phyloP scores from a whole-genome alignment of 2,113 vertebrate species.

The Gymnocephalus cernua region DNA sequence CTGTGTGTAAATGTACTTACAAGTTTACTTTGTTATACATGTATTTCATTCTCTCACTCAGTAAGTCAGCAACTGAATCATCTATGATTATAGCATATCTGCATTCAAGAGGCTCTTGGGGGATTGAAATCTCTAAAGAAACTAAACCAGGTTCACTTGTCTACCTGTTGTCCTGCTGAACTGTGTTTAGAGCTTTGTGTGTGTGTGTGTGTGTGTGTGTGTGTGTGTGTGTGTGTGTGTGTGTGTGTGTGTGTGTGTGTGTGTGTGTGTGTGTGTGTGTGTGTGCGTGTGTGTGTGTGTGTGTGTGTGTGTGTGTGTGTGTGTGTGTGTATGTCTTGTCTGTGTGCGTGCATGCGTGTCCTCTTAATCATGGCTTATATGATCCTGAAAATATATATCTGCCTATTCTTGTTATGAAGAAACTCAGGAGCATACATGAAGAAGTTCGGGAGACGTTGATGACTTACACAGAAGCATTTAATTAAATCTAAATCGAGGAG shows the following conservation, averaged over 20 bases:
- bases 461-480: no score
- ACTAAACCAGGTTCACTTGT: neutral
- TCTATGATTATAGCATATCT: conserved; percentile 1
- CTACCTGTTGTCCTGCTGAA: neutral
- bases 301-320: neutral
- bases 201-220: neutral
- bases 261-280: conserved; percentile 4
- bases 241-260: neutral
- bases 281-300: neutral
- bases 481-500: no score
- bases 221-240: no score
- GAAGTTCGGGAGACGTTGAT: no score
- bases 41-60: neutral
- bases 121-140: neutral
- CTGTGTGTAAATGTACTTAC: neutral
- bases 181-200: neutral
- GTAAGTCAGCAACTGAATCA: neutral
- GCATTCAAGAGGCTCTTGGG: conserved; percentile 2
- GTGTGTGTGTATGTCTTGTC: neutral
- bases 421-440: no score
- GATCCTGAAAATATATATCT: neutral
- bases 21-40: neutral
- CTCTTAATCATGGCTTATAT: neutral
- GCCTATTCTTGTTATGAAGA: no score
- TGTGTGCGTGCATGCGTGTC: no score